Base-by-base conservation (phyloP, 2,113 vertebrate genomes). In the Malurus melanocephalus region DNA sequence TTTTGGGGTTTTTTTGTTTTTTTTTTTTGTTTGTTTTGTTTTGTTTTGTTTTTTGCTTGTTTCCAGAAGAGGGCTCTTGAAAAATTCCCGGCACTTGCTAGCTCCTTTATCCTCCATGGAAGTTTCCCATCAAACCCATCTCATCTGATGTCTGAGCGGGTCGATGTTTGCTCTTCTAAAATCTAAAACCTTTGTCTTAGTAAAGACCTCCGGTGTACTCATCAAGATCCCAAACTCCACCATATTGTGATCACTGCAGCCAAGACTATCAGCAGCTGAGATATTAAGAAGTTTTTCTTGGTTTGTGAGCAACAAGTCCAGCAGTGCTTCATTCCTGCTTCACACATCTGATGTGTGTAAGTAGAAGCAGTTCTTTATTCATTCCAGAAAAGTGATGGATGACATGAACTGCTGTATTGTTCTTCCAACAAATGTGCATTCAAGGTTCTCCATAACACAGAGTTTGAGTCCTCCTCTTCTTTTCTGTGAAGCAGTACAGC, bases 121-220 rank as follows among this genome's bases (percentile, higher is more conserved):
- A 30, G 26, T 3, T 15, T 65, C 40, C 27, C 20, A 30, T 30
- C 0, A 1, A 78, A 45, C 20, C 4, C 2, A 2, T 28, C 26
- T 33, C 21, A 35, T 30, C 0, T 35, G 6, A 65, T 7, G 9
- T 15, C 38, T 52, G 48, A 45, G 20, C 43, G 48, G 23, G 20
- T 3, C 52, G 30, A 7, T 8, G 43, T 30, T 43, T 53, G 20
- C 32, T 35, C 26, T 55, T 49, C 52, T 80, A n/a, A 57, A 80
- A 67, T 27, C 43, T 57, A 57, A 67, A 67, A 48, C 14, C 5
- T 57, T 13, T 67, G 8, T 40, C 2, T 0, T 27, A 57, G 13
- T 57, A n/a, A 38, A 40, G 48, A 27, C 18, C 22, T 57, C 40
- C 77, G 14, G 14, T 13, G 9, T 28, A 55, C 33, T 57, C 28